A percentile compares a stretch with the other conserved stretches of the same genome.
Evolutionary conservation across 2,888 invertebrate species (phyloP).

Genomic region (Watsonalla binaria): DNA sequence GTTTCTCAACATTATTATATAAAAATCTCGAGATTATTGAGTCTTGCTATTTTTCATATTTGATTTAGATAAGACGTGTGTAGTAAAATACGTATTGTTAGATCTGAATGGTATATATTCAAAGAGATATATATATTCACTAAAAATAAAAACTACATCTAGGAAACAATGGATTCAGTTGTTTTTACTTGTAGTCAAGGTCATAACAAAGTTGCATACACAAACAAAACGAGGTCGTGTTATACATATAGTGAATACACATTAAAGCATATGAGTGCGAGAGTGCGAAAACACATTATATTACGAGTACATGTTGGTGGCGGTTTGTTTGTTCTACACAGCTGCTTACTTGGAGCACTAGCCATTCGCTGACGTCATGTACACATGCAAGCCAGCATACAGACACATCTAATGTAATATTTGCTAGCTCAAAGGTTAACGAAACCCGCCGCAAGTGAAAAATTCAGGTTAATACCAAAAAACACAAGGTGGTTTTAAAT

Average conservation of each 20-base stretch:
- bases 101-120: no score
- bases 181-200: no score
- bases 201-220: no score
- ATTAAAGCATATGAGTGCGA: not conserved
- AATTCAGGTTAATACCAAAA: not conserved
- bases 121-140: no score
- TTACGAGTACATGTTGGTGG: not conserved
- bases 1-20: no score
- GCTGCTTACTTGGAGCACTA: not conserved
- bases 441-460: not conserved
- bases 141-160: no score
- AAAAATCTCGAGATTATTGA: no score
- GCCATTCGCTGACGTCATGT: not conserved
- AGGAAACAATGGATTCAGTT: no score
- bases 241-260: slow-evolving; percentile 9
- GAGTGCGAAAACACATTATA: not conserved
- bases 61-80: no score
- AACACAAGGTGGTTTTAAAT: not conserved
- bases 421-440: not conserved
- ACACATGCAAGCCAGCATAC: not conserved
- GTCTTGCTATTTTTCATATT: no score
- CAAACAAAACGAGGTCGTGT: slow-evolving; percentile 29
- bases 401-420: not conserved
- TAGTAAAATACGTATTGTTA: no score
- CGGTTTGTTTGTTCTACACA: not conserved